Evolutionary conservation across 1,140 invertebrate species (phyloP).

Genomic region (Kradibia gibbosae): DNA sequence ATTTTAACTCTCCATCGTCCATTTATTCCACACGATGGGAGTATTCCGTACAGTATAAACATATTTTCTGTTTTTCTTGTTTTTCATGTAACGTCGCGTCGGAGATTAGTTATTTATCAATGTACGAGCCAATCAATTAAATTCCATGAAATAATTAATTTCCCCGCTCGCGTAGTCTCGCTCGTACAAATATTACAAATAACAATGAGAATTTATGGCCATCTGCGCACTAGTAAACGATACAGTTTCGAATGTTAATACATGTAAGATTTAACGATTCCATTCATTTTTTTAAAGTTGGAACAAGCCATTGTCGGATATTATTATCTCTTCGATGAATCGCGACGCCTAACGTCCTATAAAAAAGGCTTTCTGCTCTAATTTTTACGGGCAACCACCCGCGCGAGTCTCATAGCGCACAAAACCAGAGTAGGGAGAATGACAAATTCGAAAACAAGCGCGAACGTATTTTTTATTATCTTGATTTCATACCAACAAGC

Average conservation of each 20-base stretch:
- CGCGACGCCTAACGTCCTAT: background rate
- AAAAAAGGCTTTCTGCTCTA: constrained; percentile 18
- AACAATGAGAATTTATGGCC: background rate
- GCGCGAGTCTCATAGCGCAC: background rate
- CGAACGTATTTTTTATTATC: constrained; percentile 25
- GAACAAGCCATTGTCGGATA: background rate
- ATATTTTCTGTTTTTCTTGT: constrained; percentile 51
- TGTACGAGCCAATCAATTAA: constrained; percentile 50
- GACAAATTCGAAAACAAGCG: background rate
- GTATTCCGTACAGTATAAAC: constrained; percentile 55
- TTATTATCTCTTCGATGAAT: background rate
- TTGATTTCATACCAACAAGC: constrained; percentile 31
- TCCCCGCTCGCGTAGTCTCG: background rate
- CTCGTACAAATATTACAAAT: background rate
- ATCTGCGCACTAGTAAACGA: background rate
- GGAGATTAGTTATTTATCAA: constrained; percentile 41
- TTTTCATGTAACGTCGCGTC: constrained; percentile 22
- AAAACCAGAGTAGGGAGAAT: background rate
- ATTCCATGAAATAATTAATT: constrained; percentile 51
- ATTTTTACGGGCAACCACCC: background rate
- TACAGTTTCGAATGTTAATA: background rate
- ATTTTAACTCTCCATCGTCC: constrained; percentile 63
- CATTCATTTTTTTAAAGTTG: background rate
- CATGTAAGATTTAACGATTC: background rate
- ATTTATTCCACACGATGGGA: constrained; percentile 54